Evolutionary conservation across 2,888 invertebrate genomes (phyloP), one percentile per base, ranked within the genome.

Genomic region (Tetramorium bicarinatum): DNA sequence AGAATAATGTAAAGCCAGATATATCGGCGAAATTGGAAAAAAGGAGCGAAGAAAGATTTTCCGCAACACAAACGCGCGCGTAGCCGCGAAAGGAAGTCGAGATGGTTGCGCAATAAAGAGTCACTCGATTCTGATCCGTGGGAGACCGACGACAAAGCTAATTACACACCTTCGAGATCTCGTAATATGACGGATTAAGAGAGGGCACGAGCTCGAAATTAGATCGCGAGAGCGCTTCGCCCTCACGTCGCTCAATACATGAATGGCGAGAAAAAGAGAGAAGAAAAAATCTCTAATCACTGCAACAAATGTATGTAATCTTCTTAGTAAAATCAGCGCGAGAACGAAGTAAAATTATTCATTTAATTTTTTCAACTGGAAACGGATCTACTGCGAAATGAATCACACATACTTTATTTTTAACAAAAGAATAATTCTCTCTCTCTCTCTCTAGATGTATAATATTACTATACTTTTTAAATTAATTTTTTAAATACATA

Each of bases 111-210:
- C 59, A 62, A 79, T 59, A 75, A 82, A 82, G 79, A 84, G 83
- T 67, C 62, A 54, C 72, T 84, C 77, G 75, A 64, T 44, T 52
- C 29, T 25, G 54, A 76, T 13, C 67, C 56, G 41, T 61, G 34
- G 49, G 67, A 41, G 4, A 34, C 29, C 54, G n/a, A 54, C 62
- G 56, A 75, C 87, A 85, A 87, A 87, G 87, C 85, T 84, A 85
- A 87, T 85, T 87, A 79, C 79, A 61, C 81, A 71, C 64, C 77
- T 82, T 67, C 66, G 49, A 81, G 76, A 74, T 83, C 71, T 62
- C 56, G 85, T 76, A 67, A 80, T 77, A 72, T 72, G 80, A 83
- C 82, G 81, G 81, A 88, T 87, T 87, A 86, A 83, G 79, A 81
- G 82, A 44, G 71, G 47, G 47, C 47, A 41, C 59, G 29, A 21